Evolutionary conservation across 2,888 invertebrate genomes (phyloP), one percentile per base, ranked within the genome.

Genomic region (Glaucopsyche alexis): DNA sequence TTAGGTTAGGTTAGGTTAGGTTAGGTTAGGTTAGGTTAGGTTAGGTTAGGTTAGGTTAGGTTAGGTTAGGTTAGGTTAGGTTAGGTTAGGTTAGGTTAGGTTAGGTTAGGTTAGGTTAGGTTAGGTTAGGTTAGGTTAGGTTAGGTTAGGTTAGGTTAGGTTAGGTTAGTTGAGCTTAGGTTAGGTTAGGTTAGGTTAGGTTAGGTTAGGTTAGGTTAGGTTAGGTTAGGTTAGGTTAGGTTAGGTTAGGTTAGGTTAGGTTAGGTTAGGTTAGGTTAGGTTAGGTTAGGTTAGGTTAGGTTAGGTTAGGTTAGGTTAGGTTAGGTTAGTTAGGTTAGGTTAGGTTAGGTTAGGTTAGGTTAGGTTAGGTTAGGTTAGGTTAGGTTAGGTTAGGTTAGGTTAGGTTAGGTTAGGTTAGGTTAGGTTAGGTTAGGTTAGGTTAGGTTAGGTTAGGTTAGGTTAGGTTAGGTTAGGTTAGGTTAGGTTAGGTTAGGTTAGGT

Each of bases 381-480:
- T 75, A 74, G 71, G 74, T 74, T 74, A 74, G 74, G 74, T 74
- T 75, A 75, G 76, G 76, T 76, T 76, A 76, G 75, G 76, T 76
- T 76, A 76, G 76, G 76, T 76, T 76, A 76, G 76, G 76, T 76
- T 76, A 76, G 76, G 76, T 76, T 76, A 74, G 75, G 76, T 76
- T 76, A 76, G 76, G 74, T 76, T 74, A 73, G 76, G 76, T 76
- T 76, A 75, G 75, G 75, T 74, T 75, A 75, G 76, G 75, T 75
- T 76, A 75, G 76, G 76, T 75, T 76, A 76, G 75, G 75, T 75
- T 75, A 75, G 75, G 75, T 75, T 75, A 73, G 75, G 76, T 76
- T 76, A 76, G 75, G 76, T 76, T 76, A 76, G 76, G 76, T 76
- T 76, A 76, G 75, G 75, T 74, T 76, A 76, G 76, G 74, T 76